phyloP scores from a whole-genome alignment of 37 sponge, comb jelly and placozoan genomes.

The Ephydatia muelleri region DNA sequence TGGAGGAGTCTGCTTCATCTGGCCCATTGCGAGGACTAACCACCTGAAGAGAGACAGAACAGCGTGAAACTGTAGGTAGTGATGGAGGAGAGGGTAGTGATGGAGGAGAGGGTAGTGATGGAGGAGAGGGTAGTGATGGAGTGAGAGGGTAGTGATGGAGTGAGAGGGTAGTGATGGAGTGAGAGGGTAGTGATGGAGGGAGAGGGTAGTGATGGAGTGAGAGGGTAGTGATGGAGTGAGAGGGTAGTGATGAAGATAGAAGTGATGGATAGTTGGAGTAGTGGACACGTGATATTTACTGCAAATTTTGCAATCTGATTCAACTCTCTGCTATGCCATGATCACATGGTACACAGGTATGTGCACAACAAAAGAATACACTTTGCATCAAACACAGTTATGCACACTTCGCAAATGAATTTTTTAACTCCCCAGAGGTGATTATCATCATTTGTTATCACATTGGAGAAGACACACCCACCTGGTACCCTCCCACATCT shows the following conservation, averaged over 20 bases:
- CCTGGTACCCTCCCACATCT: not conserved
- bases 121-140: too few relatives aligned
- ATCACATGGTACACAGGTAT: too few relatives aligned
- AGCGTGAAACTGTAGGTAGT: slow-evolving; percentile 8
- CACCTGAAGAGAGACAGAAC: not conserved
- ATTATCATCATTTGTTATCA: not conserved
- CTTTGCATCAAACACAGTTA: not conserved
- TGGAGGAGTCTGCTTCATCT: not conserved
- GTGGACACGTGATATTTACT: too few relatives aligned
- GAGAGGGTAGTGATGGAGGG: too few relatives aligned
- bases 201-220: too few relatives aligned
- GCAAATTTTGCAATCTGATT: too few relatives aligned
- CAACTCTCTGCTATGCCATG: not conserved
- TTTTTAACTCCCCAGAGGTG: not conserved
- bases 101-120: slow-evolving; percentile 1
- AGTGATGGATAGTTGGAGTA: not conserved
- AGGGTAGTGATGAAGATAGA: slow-evolving; percentile 6
- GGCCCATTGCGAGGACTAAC: not conserved
- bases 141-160: too few relatives aligned
- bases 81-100: slow-evolving; percentile 3
- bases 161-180: too few relatives aligned
- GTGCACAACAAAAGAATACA: not conserved
- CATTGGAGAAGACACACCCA: not conserved
- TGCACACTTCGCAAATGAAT: not conserved
- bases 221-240: too few relatives aligned